Percentiles rank a stretch among this genome's conserved stretches.
phyloP scores from a whole-genome alignment of 2,113 vertebrate genomes.

The Todiramphus saurophagus region DNA sequence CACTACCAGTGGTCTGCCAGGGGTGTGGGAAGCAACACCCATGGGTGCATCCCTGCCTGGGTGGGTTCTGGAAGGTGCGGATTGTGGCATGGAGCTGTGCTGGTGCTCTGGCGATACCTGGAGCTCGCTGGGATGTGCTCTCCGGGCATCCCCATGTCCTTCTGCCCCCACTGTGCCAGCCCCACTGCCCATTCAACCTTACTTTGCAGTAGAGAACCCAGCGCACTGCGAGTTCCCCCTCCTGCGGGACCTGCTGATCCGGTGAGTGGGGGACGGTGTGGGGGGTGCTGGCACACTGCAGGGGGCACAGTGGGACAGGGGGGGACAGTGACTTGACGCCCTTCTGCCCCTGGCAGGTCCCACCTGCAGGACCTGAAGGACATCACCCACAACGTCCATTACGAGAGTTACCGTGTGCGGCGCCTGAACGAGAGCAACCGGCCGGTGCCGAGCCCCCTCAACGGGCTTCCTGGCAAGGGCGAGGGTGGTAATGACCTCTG shows the following conservation, averaged over 20 bases:
- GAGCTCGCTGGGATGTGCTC: fast-evolving
- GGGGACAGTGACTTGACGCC: neutral
- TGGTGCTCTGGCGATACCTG: fast-evolving
- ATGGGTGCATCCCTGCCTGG: neutral
- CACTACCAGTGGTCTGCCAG: fast-evolving
- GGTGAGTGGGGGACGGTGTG: conserved; percentile 71
- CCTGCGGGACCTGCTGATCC: conserved; percentile 90
- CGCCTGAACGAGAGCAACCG: conserved; percentile 86
- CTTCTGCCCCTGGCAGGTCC: conserved; percentile 68
- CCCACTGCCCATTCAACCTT: neutral
- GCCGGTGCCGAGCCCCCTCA: neutral
- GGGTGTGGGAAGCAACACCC: neutral
- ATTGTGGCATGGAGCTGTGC: neutral
- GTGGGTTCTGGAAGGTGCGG: neutral
- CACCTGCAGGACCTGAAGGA: conserved; percentile 97
- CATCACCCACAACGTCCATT: conserved; percentile 93
- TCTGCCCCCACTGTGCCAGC: neutral
- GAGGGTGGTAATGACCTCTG: neutral
- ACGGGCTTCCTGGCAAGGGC: neutral
- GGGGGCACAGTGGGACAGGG: fast-evolving
- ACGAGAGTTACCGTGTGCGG: conserved; percentile 87
- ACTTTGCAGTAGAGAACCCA: conserved; percentile 88
- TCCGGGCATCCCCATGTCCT: neutral
- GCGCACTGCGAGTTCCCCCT: conserved; percentile 91
- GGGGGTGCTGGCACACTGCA: fast-evolving